Conservation (phyloP, 92 coral and sea anemone species). For the Porites lobata region DNA sequence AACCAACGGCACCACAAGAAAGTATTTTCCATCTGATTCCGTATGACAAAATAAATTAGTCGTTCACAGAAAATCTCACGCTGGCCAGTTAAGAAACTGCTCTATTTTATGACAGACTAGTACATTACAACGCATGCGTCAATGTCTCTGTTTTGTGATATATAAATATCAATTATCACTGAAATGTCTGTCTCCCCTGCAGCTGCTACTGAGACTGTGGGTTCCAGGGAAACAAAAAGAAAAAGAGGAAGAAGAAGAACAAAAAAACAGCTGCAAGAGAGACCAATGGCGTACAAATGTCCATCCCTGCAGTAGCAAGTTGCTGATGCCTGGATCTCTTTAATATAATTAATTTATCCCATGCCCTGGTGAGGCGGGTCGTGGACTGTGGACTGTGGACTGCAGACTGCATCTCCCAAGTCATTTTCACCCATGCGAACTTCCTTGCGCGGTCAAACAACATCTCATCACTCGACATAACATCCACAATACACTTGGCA, state of each 20-base stretch:
- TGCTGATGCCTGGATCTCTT: not conserved
- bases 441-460: not conserved
- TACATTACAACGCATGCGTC: not conserved
- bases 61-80: too few species aligned
- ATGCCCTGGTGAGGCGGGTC: not conserved
- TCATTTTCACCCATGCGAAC: not conserved
- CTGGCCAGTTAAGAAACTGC: not conserved
- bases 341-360: not conserved
- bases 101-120: not conserved
- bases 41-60: too few species aligned
- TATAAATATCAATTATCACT: slow-evolving; percentile 6
- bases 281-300: not conserved
- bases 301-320: not conserved
- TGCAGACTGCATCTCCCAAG: not conserved
- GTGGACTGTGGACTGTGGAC: not conserved
- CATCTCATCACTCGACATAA: not conserved
- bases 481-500: not conserved
- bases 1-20: not conserved
- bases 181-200: not conserved
- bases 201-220: not conserved
- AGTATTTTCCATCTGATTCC: not conserved
- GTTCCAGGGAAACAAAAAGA: not conserved
- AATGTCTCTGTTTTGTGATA: not conserved
- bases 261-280: not conserved
- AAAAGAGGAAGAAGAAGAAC: too few species aligned